Evolutionary conservation across 2,113 vertebrate genomes (phyloP), one percentile per base, ranked within the genome.

Genomic region (Neofelis nebulosa): DNA sequence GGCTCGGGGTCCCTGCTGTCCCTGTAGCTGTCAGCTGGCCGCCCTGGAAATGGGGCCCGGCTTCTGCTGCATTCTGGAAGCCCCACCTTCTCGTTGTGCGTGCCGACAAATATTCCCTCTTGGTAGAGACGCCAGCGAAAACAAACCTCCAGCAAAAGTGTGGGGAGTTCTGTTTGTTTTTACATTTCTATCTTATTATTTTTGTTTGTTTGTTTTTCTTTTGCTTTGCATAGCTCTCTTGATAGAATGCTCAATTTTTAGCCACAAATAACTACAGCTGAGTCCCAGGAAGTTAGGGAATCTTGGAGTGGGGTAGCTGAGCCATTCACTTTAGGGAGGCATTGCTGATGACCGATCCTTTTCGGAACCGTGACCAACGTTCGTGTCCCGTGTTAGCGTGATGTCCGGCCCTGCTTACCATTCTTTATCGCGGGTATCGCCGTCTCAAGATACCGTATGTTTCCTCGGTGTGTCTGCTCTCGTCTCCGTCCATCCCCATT

Each of bases 371-470:
- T 4, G 38, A 27, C 5, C 9, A 2, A 0, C 0, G 31, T 15
- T 15, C 1, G 0, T 4, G 41, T 36, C n/a, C 10, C 0, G 1
- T 5, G 4, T 18, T 12, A 1, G 8, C 4, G 7, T 4, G 61
- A 45, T 4, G 23, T 25, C 76, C 27, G 50, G 71, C n/a, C 31
- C 80, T 23, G 15, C 18, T 31, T 4, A 3, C 6, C 19, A 2
- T 23, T 50, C 73, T 10, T 31, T 10, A 1, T 1, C 9, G 57
- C 12, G 36, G n/a, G 27, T 1, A 0, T 11, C 4, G 27, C 19
- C n/a, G 14, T 71, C 57, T 14, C 57, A 80, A 50, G 19, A 18
- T 4, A 3, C 78, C 0, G 0, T 0, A 1, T 4, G 9, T 8
- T 36, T 36, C 1, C 18, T 4, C 2, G 0, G 5, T 36, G 7